These are phyloP conservation scores for Crenichthys baileyi DNA, from an alignment of 2,797 vertebrate genomes.

Conservation along the genomic window DNA sequence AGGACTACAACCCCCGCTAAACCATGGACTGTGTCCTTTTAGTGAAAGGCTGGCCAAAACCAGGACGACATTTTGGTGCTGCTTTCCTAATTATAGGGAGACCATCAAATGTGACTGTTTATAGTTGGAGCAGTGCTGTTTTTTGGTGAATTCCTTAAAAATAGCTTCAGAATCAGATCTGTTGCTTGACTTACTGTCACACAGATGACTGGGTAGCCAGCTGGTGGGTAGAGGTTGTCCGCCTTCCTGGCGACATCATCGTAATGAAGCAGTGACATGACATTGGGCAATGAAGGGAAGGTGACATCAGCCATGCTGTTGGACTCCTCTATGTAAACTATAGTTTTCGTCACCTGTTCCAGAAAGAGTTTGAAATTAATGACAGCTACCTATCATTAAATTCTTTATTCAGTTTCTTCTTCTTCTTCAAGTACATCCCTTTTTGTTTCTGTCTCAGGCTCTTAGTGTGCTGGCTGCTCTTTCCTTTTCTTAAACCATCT, in stretches of 20 bases:
- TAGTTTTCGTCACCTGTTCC: slow-evolving; percentile 87
- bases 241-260: slow-evolving; percentile 81
- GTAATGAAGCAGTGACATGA: slow-evolving; percentile 89
- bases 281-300: slow-evolving; percentile 91
- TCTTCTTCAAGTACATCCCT: neutral
- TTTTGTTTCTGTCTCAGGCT: neutral
- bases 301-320: slow-evolving; percentile 94
- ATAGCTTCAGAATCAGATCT: neutral
- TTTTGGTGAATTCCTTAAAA: neutral
- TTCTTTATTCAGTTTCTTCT: neutral
- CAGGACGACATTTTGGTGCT: slow-evolving; percentile 32
- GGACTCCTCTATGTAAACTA: slow-evolving; percentile 94
- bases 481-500: slow-evolving; percentile 38
- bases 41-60: slow-evolving; percentile 28
- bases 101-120: neutral
- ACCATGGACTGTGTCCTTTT: slow-evolving; percentile 43
- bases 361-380: neutral
- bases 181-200: slow-evolving; percentile 84
- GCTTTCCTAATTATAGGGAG: slow-evolving; percentile 16
- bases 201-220: slow-evolving; percentile 93
- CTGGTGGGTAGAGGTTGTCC: slow-evolving; percentile 79
- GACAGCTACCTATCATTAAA: neutral
- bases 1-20: slow-evolving; percentile 38
- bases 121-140: neutral
- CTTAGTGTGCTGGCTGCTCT: neutral